Evolutionary conservation across 2,888 invertebrate species (phyloP).

Genomic region (Cephus sareptanus): DNA sequence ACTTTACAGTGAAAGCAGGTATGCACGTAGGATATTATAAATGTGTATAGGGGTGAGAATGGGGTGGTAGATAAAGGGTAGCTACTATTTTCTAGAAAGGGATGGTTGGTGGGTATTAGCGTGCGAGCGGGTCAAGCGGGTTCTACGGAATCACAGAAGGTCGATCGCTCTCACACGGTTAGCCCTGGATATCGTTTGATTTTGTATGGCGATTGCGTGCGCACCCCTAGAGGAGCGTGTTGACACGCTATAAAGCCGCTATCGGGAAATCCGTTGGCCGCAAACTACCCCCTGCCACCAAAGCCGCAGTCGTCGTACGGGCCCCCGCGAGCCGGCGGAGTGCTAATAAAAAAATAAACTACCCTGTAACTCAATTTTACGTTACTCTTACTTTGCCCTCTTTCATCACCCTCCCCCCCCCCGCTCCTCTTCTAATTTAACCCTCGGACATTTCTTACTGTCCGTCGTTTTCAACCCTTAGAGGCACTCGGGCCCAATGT

Average conservation of each 20-base stretch:
- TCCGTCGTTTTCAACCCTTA: not conserved
- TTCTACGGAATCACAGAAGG: not conserved
- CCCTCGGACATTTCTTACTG: not conserved
- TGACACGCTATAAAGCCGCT: conserved; percentile 65
- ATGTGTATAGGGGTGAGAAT: not conserved
- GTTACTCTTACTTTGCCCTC: conserved; percentile 33
- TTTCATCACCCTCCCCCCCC: not conserved
- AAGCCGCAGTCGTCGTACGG: conserved; percentile 10
- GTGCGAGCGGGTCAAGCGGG: conserved; percentile 33
- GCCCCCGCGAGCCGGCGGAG: conserved; percentile 39
- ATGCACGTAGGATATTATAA: not conserved
- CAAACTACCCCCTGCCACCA: conserved; percentile 47
- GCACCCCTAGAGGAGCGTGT: conserved; percentile 52
- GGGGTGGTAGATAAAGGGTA: not conserved
- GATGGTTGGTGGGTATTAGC: conserved; percentile 27
- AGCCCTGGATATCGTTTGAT: conserved; percentile 36
- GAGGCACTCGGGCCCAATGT: not conserved
- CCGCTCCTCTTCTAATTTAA: not conserved
- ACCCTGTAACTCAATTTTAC: conserved; percentile 61
- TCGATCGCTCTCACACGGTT: conserved; percentile 5
- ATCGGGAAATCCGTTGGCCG: conserved; percentile 62
- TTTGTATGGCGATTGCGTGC: conserved; percentile 48
- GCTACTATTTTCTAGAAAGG: not conserved
- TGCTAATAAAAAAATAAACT: conserved; percentile 60
- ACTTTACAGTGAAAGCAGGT: not conserved